Percentiles rank a stretch among this genome's conserved stretches.
These are phyloP conservation scores for Rhinolophus sinicus DNA, from an alignment of 2,113 vertebrate genomes.

Conservation along the genomic window DNA sequence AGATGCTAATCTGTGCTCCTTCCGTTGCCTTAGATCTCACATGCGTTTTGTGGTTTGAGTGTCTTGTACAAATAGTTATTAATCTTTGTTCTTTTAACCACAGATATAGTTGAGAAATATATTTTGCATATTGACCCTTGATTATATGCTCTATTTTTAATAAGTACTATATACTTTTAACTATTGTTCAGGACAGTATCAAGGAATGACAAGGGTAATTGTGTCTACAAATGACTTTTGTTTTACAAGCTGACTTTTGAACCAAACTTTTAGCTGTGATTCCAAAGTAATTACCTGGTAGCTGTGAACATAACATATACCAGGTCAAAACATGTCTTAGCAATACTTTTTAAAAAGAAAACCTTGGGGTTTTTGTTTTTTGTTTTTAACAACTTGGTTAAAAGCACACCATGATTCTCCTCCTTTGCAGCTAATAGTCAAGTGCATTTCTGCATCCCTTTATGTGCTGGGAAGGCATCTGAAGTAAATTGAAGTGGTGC, in stretches of 20 bases:
- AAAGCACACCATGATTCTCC: neutral
- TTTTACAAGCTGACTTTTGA: slow-evolving; percentile 11
- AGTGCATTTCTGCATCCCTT: slow-evolving; percentile 55
- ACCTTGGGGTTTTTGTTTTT: slow-evolving; percentile 22
- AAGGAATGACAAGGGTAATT: neutral
- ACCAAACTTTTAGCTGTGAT: neutral
- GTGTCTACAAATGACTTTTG: neutral
- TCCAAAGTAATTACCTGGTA: neutral
- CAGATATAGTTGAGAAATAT: neutral
- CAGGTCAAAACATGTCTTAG: slow-evolving; percentile 43
- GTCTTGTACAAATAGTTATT: neutral
- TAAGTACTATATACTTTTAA: neutral
- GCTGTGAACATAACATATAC: neutral
- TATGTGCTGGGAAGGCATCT: slow-evolving; percentile 1
- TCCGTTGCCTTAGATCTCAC: neutral
- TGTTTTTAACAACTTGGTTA: slow-evolving; percentile 45
- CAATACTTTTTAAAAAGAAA: neutral
- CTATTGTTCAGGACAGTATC: neutral
- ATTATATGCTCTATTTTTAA: neutral
- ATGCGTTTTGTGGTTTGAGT: neutral
- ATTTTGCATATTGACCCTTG: neutral
- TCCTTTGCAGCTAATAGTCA: neutral
- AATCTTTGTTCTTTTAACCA: neutral
- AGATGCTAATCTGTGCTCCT: neutral
- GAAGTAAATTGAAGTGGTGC: slow-evolving; percentile 34